A percentile compares a stretch with the other conserved stretches of the same genome.
Conservation (phyloP, 1,140 invertebrate species). For the Cotesia typhae region DNA sequence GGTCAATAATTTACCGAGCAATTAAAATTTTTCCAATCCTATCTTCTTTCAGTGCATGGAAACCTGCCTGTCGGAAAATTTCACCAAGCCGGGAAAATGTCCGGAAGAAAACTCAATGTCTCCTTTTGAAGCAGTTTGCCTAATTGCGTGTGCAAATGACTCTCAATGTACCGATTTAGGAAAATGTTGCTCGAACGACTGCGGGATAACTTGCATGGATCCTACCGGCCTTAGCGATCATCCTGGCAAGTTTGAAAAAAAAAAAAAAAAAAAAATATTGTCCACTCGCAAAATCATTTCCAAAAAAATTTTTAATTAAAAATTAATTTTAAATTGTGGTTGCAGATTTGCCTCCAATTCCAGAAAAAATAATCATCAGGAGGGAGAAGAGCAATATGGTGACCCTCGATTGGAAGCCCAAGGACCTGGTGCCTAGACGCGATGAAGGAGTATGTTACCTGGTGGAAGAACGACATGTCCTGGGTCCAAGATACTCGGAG, state of each 20-base stretch:
- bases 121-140: conserved; percentile 69
- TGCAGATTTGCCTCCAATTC: conserved; percentile 62
- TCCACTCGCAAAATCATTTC: not conserved
- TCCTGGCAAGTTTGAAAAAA: conserved; percentile 42
- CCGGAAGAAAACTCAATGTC: conserved; percentile 53
- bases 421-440: not conserved
- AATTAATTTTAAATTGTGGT: not conserved
- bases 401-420: conserved; percentile 55
- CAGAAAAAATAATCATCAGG: conserved; percentile 55
- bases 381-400: conserved; percentile 53
- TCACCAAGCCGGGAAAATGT: conserved; percentile 56
- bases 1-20: no score
- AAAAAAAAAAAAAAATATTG: not conserved
- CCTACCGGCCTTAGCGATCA: conserved; percentile 66
- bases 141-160: conserved; percentile 70
- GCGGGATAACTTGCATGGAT: conserved; percentile 72
- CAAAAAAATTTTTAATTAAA: not conserved
- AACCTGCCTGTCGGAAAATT: conserved; percentile 46
- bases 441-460: conserved; percentile 55
- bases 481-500: conserved; percentile 65
- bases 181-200: conserved; percentile 73
- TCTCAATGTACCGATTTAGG: conserved; percentile 71
- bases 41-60: conserved; percentile 46
- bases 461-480: conserved; percentile 69
- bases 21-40: no score